These are phyloP conservation scores for Pteronotus mesoamericanus DNA, from an alignment of 2,797 vertebrate species.

Conservation along the genomic window DNA sequence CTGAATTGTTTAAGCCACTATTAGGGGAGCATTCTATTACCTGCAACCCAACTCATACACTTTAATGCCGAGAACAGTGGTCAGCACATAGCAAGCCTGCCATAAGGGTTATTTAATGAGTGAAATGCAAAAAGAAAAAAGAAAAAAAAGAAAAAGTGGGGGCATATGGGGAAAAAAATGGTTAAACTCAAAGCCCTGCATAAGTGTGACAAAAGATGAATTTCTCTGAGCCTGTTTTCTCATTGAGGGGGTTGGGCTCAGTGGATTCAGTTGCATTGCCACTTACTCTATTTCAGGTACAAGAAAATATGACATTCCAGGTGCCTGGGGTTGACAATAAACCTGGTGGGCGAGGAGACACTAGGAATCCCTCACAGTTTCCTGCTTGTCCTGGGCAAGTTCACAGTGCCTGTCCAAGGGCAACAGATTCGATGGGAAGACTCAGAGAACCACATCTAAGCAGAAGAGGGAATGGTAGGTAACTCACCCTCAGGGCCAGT, in stretches of 20 bases:
- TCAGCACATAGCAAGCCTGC: not conserved
- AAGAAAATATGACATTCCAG: not conserved
- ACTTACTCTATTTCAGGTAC: not conserved
- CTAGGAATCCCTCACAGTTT: not conserved
- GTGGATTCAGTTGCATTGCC: not conserved
- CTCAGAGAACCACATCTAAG: not conserved
- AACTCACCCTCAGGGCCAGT: not conserved
- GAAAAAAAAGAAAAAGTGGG: not conserved
- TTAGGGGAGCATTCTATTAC: not conserved
- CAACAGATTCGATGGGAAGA: not conserved
- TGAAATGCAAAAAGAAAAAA: not conserved
- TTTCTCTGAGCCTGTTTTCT: not conserved
- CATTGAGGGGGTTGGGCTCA: not conserved
- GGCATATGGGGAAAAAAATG: not conserved
- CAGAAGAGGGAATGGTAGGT: not conserved
- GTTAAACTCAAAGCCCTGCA: not conserved
- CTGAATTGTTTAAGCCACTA: not conserved
- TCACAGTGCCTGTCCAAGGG: not conserved
- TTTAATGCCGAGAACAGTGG: not conserved
- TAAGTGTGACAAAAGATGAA: not conserved
- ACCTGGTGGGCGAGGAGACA: not conserved
- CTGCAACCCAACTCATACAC: not conserved
- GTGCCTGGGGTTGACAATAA: not conserved
- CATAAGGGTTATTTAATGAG: not conserved
- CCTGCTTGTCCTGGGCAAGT: not conserved